Percentiles rank a stretch among this genome's conserved stretches.
Evolutionary conservation across 1,140 invertebrate species (phyloP).

Genomic region (Apis mellifera): DNA sequence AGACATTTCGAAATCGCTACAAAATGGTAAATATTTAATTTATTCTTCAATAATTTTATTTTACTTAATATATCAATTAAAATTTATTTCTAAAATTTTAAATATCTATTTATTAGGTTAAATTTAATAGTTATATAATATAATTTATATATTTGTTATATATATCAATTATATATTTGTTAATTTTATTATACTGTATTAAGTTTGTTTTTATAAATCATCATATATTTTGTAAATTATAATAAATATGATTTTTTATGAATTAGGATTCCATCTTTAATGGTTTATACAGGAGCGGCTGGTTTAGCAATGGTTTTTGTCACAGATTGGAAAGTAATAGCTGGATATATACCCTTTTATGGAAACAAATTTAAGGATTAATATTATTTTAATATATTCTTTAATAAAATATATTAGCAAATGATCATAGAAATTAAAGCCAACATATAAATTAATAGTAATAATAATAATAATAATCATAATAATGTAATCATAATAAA

Average conservation of each 20-base stretch:
- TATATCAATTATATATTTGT: not conserved
- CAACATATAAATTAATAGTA: no score
- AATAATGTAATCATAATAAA: no score
- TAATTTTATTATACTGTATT: not conserved
- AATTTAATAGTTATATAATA: not conserved
- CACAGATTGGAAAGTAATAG: slow-evolving; percentile 89
- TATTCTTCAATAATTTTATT: not conserved
- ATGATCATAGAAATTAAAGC: no score
- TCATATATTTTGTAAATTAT: not conserved
- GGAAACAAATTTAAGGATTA: slow-evolving; percentile 85
- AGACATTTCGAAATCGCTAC: slow-evolving; percentile 55
- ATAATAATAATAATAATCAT: no score
- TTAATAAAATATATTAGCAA: slow-evolving; percentile 34
- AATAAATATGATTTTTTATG: slow-evolving; percentile 29
- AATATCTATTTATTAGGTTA: not conserved
- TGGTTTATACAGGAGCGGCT: slow-evolving; percentile 84
- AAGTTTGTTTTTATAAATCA: not conserved
- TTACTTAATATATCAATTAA: not conserved
- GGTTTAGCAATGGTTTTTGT: slow-evolving; percentile 84
- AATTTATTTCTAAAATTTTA: no score
- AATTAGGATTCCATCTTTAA: slow-evolving; percentile 83
- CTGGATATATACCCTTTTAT: slow-evolving; percentile 88
- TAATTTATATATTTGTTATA: not conserved
- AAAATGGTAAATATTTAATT: slow-evolving; percentile 55
- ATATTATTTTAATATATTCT: slow-evolving; percentile 10